Conservation (phyloP, 2,797 vertebrate species). For the Manis javanica region DNA sequence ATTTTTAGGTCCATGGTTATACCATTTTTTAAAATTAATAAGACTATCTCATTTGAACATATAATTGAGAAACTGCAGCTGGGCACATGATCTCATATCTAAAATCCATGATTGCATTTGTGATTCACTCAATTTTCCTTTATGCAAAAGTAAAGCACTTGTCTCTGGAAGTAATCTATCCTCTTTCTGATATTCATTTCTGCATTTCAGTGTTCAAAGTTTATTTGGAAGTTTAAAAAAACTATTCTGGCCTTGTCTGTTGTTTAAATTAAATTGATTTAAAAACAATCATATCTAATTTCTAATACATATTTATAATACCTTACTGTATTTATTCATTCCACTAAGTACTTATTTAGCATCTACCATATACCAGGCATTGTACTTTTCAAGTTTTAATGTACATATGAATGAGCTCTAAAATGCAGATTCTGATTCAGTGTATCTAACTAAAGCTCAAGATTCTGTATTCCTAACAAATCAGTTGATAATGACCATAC, state of each 20-base stretch:
- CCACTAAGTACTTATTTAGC: slow-evolving; percentile 23
- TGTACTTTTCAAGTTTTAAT: background rate
- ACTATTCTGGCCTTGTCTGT: background rate
- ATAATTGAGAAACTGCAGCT: background rate
- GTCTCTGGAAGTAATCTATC: background rate
- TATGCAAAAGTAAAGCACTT: background rate
- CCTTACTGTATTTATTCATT: slow-evolving; percentile 21
- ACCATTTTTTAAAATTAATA: background rate
- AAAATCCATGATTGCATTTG: background rate
- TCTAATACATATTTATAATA: background rate
- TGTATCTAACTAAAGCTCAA: background rate
- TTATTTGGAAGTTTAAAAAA: slow-evolving; percentile 13
- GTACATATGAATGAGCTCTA: background rate
- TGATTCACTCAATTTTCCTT: background rate
- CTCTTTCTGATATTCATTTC: background rate
- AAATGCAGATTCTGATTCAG: background rate
- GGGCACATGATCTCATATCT: background rate
- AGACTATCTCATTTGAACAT: background rate
- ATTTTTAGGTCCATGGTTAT: background rate
- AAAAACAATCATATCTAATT: background rate
- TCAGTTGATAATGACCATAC: background rate
- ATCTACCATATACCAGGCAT: background rate
- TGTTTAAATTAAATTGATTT: background rate
- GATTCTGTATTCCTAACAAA: background rate
- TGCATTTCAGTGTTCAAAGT: background rate